Percentiles rank a stretch among this genome's conserved stretches.
Conservation (phyloP, 2,113 vertebrate species). For the Trichechus manatus region DNA sequence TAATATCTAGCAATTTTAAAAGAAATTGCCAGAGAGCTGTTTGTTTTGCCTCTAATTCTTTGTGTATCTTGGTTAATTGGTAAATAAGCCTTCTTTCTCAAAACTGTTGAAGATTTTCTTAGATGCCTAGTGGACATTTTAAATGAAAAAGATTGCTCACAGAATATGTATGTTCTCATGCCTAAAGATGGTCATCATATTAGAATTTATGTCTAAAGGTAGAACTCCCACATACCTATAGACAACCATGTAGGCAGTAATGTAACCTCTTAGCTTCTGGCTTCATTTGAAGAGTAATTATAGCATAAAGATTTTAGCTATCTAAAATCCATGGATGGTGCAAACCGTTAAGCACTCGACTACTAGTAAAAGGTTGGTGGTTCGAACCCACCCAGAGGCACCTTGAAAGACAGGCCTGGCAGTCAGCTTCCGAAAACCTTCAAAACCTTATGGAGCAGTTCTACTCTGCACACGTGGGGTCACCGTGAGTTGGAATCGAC, state of each 20-base stretch:
- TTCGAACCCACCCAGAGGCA: background rate
- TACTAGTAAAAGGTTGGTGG: background rate
- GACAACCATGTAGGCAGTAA: background rate
- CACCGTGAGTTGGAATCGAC: background rate
- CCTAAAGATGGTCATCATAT: background rate
- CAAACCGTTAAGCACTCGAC: background rate
- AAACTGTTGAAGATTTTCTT: background rate
- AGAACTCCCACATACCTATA: background rate
- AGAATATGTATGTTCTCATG: background rate
- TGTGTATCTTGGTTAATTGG: background rate
- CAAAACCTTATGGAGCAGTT: background rate
- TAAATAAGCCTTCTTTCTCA: background rate
- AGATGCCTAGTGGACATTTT: background rate
- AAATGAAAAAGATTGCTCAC: background rate
- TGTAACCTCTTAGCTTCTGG: background rate
- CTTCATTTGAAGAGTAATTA: slow-evolving; percentile 10
- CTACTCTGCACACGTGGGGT: background rate
- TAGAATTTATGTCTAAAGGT: background rate
- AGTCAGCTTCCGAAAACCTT: background rate
- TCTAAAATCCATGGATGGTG: background rate
- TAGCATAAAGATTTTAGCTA: background rate
- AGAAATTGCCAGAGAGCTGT: background rate
- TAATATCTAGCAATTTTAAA: background rate
- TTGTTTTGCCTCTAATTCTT: slow-evolving; percentile 4
- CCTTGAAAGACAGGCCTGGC: background rate